Conservation (phyloP, 2,888 invertebrate species). For the Drosophila nigricruria region DNA sequence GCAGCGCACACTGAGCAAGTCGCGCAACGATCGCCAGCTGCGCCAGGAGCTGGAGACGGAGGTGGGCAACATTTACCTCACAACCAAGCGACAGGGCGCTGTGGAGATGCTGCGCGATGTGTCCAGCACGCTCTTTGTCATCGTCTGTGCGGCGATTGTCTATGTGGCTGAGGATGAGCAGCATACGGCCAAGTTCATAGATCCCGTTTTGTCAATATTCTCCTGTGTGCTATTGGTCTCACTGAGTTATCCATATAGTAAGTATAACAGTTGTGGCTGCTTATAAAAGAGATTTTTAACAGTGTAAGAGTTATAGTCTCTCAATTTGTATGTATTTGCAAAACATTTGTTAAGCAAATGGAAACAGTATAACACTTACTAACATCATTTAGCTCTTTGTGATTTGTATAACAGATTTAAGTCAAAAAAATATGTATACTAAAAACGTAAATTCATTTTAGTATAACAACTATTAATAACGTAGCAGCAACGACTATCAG, state of each 20-base stretch:
- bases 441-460: too few species aligned
- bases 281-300: neutral
- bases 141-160: constrained; percentile 88
- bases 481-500: neutral
- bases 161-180: constrained; percentile 86
- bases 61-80: constrained; percentile 68
- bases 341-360: neutral
- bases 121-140: constrained; percentile 91
- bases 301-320: neutral
- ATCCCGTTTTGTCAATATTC: constrained; percentile 91
- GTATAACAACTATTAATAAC: neutral
- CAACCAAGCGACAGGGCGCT: constrained; percentile 86
- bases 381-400: neutral
- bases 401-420: neutral
- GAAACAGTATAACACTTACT: neutral
- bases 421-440: too few species aligned
- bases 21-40: constrained; percentile 73
- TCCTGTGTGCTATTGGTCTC: constrained; percentile 90
- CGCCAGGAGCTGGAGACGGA: constrained; percentile 71
- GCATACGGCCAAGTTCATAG: constrained; percentile 89
- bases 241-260: constrained; percentile 93
- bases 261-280: constrained; percentile 82
- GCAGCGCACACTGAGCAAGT: constrained; percentile 85
- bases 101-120: constrained; percentile 88
- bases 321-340: too few species aligned